Evolutionary conservation across 2,797 vertebrate genomes (phyloP), one percentile per base, ranked within the genome.

Genomic region (Crenichthys baileyi): DNA sequence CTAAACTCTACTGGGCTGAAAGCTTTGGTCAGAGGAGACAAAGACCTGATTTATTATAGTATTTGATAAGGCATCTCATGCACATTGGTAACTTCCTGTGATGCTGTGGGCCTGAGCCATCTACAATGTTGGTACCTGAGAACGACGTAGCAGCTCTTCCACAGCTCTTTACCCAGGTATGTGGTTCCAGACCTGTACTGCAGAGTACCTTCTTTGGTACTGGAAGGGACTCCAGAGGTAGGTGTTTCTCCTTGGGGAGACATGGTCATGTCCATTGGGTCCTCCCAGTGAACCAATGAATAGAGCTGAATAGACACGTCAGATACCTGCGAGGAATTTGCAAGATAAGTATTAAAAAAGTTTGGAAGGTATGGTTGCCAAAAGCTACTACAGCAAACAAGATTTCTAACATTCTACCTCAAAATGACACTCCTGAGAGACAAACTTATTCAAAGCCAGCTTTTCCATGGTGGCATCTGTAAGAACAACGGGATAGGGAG

Each of bases 401-500:
- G 1, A 4, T 11, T 20, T 63, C 39, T 9, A 65, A 16, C 11
- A 36, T 16, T 79, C 61, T 91, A 99, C 98, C 96, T 99, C 98
- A 20, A 96, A 97, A 48, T 96, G 96, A 31, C 97, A 97, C 87
- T 99, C 98, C 89, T 98, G 98, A 2, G 98, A 97, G 83, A 99
- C 96, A 29, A 99, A 99, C 83, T 99, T 99, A 6, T 96, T 97
- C 20, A 99, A 96, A 0, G 98, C 96, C 84, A 99, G 96, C 90
- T 96, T 99, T 93, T 99, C 98, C 98, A 99, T 99, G 63, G 98
- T 99, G 89, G 98, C 98, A 0, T 99, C 98, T 0, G 97, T 99
- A 83, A 99, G 96, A 78, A 99, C 80, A 31, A 96, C 96, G 56
- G 98, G 98, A 85, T 98, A 99, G 0, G 98, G 98, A 0, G 97